Evolutionary conservation across 1,140 invertebrate species (phyloP).

Genomic region (Drosophila mauritiana): DNA sequence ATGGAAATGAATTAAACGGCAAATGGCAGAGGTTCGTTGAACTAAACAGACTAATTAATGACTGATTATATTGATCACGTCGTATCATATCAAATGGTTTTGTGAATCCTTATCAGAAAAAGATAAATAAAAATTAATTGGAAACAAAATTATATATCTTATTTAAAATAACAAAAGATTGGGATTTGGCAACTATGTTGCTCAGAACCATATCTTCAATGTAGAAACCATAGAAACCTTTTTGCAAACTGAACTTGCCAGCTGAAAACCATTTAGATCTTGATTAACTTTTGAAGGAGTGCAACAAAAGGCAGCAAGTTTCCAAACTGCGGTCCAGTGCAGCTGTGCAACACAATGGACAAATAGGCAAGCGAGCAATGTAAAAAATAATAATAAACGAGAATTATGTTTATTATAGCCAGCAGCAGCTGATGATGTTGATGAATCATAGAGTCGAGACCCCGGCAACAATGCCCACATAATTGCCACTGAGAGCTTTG

Average conservation of each 20-base stretch:
- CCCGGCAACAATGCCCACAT: conserved; percentile 56
- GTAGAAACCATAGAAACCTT: background rate
- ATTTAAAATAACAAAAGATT: too few species aligned
- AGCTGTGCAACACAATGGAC: conserved; percentile 45
- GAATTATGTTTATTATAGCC: conserved; percentile 47
- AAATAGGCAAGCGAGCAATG: conserved; percentile 12
- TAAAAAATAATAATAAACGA: conserved; percentile 20
- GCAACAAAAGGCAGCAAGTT: conserved; percentile 41
- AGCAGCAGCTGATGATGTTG: conserved; percentile 53
- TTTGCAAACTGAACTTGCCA: conserved; percentile 4
- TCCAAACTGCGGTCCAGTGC: conserved; percentile 17
- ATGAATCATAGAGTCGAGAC: conserved; percentile 52
- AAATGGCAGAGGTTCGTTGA: conserved; percentile 30
- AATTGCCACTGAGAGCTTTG: conserved; percentile 56
- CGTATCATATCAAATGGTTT: too few species aligned
- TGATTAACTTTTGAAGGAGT: conserved; percentile 49
- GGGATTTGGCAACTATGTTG: too few species aligned
- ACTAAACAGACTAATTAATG: conserved; percentile 22
- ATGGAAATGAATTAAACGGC: conserved; percentile 40
- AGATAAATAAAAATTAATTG: too few species aligned
- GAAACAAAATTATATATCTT: too few species aligned
- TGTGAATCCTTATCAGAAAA: background rate
- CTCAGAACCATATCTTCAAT: too few species aligned
- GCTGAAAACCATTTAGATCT: conserved; percentile 30
- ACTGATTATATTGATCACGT: background rate